Base-by-base conservation (phyloP, 1,140 invertebrate species). In the Brachionus sp. region DNA sequence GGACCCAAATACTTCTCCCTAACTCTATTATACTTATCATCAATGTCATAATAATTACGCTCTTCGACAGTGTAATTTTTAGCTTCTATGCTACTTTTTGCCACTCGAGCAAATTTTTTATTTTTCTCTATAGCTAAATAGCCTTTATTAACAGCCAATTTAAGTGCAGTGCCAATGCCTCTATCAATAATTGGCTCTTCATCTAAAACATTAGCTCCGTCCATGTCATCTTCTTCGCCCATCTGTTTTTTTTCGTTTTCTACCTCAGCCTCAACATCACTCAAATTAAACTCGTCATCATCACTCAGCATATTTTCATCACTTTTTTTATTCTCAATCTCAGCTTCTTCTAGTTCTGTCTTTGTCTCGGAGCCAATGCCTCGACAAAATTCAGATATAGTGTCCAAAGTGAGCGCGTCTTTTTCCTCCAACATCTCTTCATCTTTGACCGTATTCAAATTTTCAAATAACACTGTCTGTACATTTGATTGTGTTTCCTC, bases 21-120 rank as follows among this genome's bases (percentile, higher is more conserved):
- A 85, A 94, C 89, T 44, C 90, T 85, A 84, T 87, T 86, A 87
- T 88, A 90, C 85, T 90, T 90, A 83, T 95, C 94, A 84, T 96
- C 95, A 85, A 96, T 93, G 84, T 95, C 94, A 83, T 93, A 94
- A 64, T 39, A 88, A 87, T 93, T 92, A 90, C 98, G 98, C 88
- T 98, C 97, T 88, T 98, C 96, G 87, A 98, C 98, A 25, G 94
- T 95, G 90, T 98, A 98, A 90, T 96, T 93, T 86, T 95, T 91
- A 7, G 73, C 64, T 57, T 42, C n/a, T 16, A 78, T 70, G 23
- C 37, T 35, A 39, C 42, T 70, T 68, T 68, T 84, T 33, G 16
- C 19, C 16, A 62, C 12, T 7, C 44, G 57, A 19, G 57, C 37
- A 68, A 29, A 50, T 12, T 50, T n/a, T 62, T 70, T 53, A 3